These are phyloP conservation scores for Sebastes baramenuke DNA, from an alignment of 2,797 vertebrate genomes.

Conservation along the genomic window DNA sequence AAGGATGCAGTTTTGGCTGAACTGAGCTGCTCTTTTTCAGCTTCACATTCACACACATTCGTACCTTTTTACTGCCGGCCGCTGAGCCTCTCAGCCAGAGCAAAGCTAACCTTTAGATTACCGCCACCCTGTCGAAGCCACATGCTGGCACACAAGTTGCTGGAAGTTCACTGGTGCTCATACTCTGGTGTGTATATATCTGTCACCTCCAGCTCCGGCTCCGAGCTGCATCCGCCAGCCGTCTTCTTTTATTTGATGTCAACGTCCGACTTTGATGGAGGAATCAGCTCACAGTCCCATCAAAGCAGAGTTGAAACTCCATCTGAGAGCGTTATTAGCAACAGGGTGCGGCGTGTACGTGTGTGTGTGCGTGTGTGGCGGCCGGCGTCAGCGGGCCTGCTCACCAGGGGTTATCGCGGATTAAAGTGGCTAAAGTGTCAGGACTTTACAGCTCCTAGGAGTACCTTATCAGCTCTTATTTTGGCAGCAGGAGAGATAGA, in stretches of 20 bases:
- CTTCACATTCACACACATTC: conserved; percentile 2
- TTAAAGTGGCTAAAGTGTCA: conserved; percentile 63
- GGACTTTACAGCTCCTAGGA: conserved; percentile 50
- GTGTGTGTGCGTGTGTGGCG: conserved; percentile 8
- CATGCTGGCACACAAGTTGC: conserved; percentile 11
- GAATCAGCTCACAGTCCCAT: conserved; percentile 33
- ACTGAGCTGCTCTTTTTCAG: not conserved
- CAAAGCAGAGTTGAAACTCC: conserved; percentile 37
- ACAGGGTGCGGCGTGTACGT: not conserved
- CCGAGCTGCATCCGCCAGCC: not conserved
- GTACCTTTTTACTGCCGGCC: not conserved
- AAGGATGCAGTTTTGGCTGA: not conserved
- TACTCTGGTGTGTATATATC: conserved; percentile 12
- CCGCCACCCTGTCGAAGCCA: not conserved
- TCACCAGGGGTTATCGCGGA: conserved; percentile 36
- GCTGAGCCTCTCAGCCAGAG: conserved; percentile 8
- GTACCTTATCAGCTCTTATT: conserved; percentile 56
- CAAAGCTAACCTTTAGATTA: conserved; percentile 23
- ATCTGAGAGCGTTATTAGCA: conserved; percentile 27
- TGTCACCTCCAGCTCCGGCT: conserved; percentile 9
- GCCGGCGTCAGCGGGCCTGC: conserved; percentile 15
- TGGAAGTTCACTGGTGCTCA: conserved; percentile 15
- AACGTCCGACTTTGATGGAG: conserved; percentile 32
- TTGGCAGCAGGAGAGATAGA: conserved; percentile 51
- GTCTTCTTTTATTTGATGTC: conserved; percentile 26